Evolutionary conservation across 2,888 invertebrate species (phyloP), one percentile per base, ranked within the genome.

Genomic region (Kuschelorhynchus macadamiae): DNA sequence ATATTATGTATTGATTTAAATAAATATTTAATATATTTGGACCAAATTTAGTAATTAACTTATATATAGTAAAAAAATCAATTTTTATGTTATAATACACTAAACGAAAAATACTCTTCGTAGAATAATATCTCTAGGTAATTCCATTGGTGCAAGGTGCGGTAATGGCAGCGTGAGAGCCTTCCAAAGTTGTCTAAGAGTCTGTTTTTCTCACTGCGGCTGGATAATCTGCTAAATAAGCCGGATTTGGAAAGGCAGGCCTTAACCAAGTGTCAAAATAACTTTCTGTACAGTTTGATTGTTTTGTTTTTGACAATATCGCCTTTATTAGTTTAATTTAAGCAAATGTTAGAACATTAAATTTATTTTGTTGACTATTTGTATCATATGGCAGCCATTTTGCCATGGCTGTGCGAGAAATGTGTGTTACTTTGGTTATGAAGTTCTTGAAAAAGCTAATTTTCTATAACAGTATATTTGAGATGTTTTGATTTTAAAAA

Each of bases 341-440:
- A 67, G 59, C 75, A 77, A 79, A 81, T 81, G 79, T 81, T 81
- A 78, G 59, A 76, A 79, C 78, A 78, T 80, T 44, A 41, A 57
- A 59, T 47, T 59, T 82, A 81, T 81, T 82, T 82, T 81, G 81
- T 81, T 81, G 81, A 80, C 78, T 79, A 79, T 78, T 79, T 78
- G 75, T 79, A 61, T 57, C 36, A 46, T 76, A 75, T 75, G 76
- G 76, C 77, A 75, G 76, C 76, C 76, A 71, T 71, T 17, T 50
- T 76, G 76, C 74, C 70, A 66, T 67, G 77, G 76, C 75, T 77
- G 78, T 75, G 77, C 76, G 77, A 80, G 80, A 81, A 78, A 59
- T 44, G 59, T 63, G 68, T 59, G 67, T 67, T 60, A 60, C 18
- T 16, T 49, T 52, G 32, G 12, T n/a, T 80, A 79, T 80, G 79